Percentiles rank a stretch among this genome's conserved stretches.
Conservation (phyloP, 2,113 vertebrate genomes). For the Rhodinocichla rosea region DNA sequence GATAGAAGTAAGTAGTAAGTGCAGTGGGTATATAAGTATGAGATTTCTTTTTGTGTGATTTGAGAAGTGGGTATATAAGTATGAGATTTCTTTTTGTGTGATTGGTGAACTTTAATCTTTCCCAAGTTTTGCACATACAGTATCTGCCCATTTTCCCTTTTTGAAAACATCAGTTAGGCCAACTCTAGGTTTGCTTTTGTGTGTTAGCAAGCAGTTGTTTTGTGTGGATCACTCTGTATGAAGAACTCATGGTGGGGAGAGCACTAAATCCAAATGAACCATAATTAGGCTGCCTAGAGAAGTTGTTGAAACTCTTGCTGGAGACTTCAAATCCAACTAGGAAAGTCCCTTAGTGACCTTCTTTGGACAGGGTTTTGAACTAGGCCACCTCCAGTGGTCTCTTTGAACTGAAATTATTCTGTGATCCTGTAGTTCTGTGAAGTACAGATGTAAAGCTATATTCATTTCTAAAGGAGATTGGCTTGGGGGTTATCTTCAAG, state of each 20-base stretch:
- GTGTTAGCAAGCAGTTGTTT: neutral
- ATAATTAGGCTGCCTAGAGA: neutral
- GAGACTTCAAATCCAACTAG: neutral
- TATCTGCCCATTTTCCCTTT: neutral
- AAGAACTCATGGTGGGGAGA: neutral
- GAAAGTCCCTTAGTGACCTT: neutral
- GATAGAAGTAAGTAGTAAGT: neutral
- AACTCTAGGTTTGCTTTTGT: neutral
- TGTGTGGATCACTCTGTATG: neutral
- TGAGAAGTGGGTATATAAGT: neutral
- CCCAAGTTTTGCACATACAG: fast-evolving
- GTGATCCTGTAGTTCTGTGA: neutral
- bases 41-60: neutral
- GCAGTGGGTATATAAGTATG: neutral
- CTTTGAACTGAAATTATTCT: neutral
- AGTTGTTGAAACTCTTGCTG: neutral
- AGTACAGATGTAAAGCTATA: neutral
- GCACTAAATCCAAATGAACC: neutral
- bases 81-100: neutral
- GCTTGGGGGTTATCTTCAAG: neutral
- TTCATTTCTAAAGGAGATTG: neutral
- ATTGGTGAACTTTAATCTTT: neutral
- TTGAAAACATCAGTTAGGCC: neutral
- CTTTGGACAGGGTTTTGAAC: neutral
- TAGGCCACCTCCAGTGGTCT: neutral